These are phyloP conservation scores for Cryptus viduatorius DNA, from an alignment of 2,888 invertebrate genomes.

Conservation along the genomic window DNA sequence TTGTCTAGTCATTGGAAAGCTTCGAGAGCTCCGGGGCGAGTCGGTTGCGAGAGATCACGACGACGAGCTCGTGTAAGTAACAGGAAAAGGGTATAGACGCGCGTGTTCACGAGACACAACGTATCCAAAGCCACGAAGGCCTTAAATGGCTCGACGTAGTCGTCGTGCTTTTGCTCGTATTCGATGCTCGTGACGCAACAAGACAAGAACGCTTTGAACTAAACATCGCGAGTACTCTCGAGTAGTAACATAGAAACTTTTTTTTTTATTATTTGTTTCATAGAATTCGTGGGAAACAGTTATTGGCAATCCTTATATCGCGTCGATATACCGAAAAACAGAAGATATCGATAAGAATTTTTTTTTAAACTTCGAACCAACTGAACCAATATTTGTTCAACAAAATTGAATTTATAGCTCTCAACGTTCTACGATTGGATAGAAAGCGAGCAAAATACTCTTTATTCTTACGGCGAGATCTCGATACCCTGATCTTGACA, in stretches of 20 bases:
- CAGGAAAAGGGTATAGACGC: conserved; percentile 13
- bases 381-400: neutral
- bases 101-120: conserved; percentile 41
- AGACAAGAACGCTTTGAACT: conserved; percentile 22
- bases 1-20: conserved; percentile 51
- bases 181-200: conserved; percentile 71
- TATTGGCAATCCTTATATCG: neutral
- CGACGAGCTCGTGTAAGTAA: conserved; percentile 28
- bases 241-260: neutral
- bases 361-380: neutral
- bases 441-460: conserved; percentile 37
- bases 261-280: neutral
- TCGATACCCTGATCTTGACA: conserved; percentile 49
- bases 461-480: conserved; percentile 31
- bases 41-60: conserved; percentile 41
- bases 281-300: neutral
- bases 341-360: no score
- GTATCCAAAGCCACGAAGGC: conserved; percentile 70
- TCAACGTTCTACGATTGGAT: neutral
- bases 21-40: conserved; percentile 33
- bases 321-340: neutral
- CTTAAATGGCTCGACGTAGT: conserved; percentile 77
- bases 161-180: conserved; percentile 72
- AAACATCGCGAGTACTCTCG: conserved; percentile 7
- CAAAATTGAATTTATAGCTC: neutral